Evolutionary conservation across 2,797 vertebrate genomes (phyloP), one percentile per base, ranked within the genome.

Genomic region (Craterocephalus amniculus): DNA sequence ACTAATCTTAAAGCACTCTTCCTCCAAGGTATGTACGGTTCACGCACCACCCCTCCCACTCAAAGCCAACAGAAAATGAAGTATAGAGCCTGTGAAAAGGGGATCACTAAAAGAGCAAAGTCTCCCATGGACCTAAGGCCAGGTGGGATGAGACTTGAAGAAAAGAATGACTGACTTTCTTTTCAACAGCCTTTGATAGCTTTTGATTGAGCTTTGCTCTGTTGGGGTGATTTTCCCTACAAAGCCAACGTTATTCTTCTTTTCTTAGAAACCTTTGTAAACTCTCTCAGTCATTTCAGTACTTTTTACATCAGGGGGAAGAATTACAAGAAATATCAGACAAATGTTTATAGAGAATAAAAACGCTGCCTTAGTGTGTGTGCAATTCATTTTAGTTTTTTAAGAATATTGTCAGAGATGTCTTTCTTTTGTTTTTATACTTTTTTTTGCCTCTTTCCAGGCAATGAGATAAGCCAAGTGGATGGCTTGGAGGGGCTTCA

Each of bases 1-100:
- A 94, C 91, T 90, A 95, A 95, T 90, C 94, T 97, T 83, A 96
- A 93, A 92, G 91, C 93, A 58, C 95, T 97, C 74, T 93, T 95
- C 90, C 93, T 97, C 67, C 94, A 96, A 88, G 95, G 96, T 97
- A 91, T 76, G 81, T 87, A 83, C 63, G 64, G 85, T 77, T 84
- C 62, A 63, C 4, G 68, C 71, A 32, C 69, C 51, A 67, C 55
- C 58, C 73, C 59, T 81, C 70, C 59, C 59, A 68, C 67, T 91
- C 72, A 74, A 71, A 76, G 67, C 69, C 60, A 20, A 56, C 84
- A 68, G 72, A 83, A 87, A 76, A 63, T 49, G 61, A 51, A 40
- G 67, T 73, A 76, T 70, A 70, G 60, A 84, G 68, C 58, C 76
- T 54, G 78, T 92, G 78, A 91, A 91, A 93, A 85, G 86, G 72